These are phyloP conservation scores for Argya squamiceps DNA, from an alignment of 2,797 vertebrate genomes.

Conservation along the genomic window DNA sequence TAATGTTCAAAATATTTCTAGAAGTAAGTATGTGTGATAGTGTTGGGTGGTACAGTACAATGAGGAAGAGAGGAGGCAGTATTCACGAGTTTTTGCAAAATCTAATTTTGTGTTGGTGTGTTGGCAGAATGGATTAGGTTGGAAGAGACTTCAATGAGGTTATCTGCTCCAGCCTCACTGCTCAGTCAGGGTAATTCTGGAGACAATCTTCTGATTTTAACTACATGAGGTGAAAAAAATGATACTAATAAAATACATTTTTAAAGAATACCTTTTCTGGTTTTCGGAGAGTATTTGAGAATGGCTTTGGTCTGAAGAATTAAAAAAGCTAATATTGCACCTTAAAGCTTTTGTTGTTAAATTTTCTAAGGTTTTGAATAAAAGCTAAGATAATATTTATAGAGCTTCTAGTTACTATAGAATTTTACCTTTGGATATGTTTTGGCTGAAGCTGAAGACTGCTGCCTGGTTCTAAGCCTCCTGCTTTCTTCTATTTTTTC, in stretches of 20 bases:
- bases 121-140: neutral
- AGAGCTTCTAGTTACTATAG: neutral
- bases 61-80: neutral
- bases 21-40: neutral
- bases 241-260: neutral
- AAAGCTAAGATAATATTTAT: neutral
- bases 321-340: neutral
- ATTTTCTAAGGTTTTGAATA: neutral
- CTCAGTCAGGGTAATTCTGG: neutral
- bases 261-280: neutral
- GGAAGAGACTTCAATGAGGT: neutral
- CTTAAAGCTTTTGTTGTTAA: neutral
- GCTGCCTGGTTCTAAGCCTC: neutral
- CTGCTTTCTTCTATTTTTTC: neutral
- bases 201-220: neutral
- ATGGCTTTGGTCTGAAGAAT: neutral
- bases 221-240: neutral
- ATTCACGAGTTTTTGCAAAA: neutral
- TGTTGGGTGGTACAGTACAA: accelerated
- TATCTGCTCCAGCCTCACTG: neutral
- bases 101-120: neutral
- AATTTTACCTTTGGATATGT: neutral
- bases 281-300: neutral
- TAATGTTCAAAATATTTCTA: neutral
- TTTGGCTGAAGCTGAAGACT: neutral